Evolutionary conservation across 2,888 invertebrate species (phyloP).

Genomic region (Iphiclides podalirius): DNA sequence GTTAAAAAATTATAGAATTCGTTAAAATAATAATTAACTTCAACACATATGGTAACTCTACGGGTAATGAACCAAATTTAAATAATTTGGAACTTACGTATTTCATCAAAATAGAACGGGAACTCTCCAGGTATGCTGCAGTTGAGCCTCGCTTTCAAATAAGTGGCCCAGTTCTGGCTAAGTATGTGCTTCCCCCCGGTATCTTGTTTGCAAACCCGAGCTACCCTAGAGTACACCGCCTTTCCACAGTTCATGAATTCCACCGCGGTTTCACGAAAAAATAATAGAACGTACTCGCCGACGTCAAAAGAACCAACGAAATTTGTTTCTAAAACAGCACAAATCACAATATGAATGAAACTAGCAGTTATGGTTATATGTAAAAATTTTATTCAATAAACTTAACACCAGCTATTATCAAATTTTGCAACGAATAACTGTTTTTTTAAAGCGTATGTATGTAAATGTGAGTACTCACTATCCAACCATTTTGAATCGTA

Average conservation of each 20-base stretch:
- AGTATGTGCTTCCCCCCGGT: constrained; percentile 83
- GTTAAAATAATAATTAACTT: too few species aligned
- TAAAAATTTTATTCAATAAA: constrained; percentile 1
- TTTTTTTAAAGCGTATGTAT: too few species aligned
- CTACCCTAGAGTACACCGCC: constrained; percentile 86
- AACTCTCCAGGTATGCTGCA: constrained; percentile 87
- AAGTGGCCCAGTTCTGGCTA: constrained; percentile 84
- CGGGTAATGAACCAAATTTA: too few species aligned
- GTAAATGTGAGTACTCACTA: constrained; percentile 73
- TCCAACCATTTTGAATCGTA: constrained; percentile 87
- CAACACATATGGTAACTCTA: too few species aligned
- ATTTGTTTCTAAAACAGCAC: constrained; percentile 81
- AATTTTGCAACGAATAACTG: too few species aligned
- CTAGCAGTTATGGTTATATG: background rate
- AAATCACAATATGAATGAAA: constrained; percentile 2
- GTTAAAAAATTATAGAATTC: too few species aligned
- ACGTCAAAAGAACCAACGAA: constrained; percentile 86
- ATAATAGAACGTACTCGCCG: constrained; percentile 84
- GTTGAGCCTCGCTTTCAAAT: constrained; percentile 84
- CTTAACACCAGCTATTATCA: background rate
- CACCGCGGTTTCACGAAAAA: constrained; percentile 86
- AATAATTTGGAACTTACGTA: constrained; percentile 78
- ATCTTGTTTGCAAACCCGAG: constrained; percentile 86
- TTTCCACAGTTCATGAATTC: constrained; percentile 85
- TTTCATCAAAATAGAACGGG: constrained; percentile 88